Conservation (phyloP, 2,797 vertebrate genomes). For the Smutsia gigantea region DNA sequence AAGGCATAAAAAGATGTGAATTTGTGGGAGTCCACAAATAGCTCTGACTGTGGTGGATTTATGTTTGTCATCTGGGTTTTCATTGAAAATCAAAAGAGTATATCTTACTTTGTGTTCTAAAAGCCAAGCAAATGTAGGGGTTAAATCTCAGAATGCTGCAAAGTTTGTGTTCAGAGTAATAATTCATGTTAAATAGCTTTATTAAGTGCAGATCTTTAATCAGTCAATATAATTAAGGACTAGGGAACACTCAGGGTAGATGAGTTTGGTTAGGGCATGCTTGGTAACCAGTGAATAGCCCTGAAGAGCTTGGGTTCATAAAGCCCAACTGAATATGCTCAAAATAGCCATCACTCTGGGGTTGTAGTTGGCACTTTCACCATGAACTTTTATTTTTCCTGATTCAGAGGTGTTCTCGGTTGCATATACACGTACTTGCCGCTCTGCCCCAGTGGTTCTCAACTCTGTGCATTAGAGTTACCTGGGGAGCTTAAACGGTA, state of each 20-base stretch:
- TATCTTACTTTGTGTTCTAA: neutral
- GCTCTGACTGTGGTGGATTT: neutral
- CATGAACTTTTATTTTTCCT: neutral
- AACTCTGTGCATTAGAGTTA: neutral
- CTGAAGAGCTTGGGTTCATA: neutral
- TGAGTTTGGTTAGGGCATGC: neutral
- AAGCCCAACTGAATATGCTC: neutral
- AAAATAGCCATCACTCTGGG: neutral
- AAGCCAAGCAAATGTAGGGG: neutral
- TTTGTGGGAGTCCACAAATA: neutral
- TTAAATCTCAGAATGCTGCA: neutral
- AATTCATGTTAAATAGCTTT: slow-evolving; percentile 5
- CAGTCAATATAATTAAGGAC: neutral
- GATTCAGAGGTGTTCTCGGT: neutral
- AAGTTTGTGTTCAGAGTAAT: neutral
- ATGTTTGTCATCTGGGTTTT: neutral
- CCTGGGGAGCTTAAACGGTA: neutral
- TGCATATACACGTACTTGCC: neutral
- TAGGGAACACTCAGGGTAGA: neutral
- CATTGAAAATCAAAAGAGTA: slow-evolving; percentile 1
- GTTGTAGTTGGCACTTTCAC: neutral
- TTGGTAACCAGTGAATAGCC: neutral
- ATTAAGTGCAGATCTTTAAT: neutral
- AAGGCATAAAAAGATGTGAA: neutral
- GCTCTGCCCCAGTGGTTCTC: neutral